Conservation (phyloP, 1,140 invertebrate genomes). For the Drosophila leontia region DNA sequence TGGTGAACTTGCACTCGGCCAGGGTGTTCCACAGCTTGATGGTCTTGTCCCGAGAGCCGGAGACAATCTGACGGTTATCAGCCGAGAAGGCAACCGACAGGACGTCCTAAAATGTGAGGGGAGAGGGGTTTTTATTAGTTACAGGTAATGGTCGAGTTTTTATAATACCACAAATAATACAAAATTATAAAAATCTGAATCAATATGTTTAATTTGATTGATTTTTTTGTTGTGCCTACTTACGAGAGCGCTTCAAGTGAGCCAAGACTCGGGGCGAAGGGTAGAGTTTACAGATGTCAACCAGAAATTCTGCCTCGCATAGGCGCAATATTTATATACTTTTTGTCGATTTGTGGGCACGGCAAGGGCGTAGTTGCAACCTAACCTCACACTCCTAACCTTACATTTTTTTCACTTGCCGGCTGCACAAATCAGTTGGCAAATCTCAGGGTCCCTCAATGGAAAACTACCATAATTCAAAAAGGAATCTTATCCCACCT, state of each 20-base stretch:
- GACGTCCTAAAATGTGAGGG: constrained; percentile 92
- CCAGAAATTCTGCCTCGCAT: constrained; percentile 87
- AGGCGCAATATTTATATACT: constrained; percentile 85
- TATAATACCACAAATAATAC: background rate
- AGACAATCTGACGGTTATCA: constrained; percentile 99
- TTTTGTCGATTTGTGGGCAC: constrained; percentile 43
- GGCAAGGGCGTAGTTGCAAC: constrained; percentile 23
- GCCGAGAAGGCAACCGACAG: constrained; percentile 99
- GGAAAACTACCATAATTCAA: constrained; percentile 27
- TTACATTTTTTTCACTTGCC: constrained; percentile 44
- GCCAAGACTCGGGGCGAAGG: constrained; percentile 52
- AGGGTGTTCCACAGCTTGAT: constrained; percentile 99
- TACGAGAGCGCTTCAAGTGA: constrained; percentile 56
- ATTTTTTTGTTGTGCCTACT: constrained; percentile 54
- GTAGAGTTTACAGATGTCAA: constrained; percentile 78
- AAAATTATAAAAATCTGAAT: constrained; percentile 10
- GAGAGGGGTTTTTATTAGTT: constrained; percentile 10
- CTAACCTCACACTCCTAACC: constrained; percentile 62
- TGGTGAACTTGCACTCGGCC: constrained; percentile 99
- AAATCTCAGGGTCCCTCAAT: constrained; percentile 72
- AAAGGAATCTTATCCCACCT: constrained; percentile 88
- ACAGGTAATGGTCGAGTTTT: background rate
- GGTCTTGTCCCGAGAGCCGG: constrained; percentile 98
- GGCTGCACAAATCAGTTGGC: constrained; percentile 20
- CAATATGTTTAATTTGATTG: constrained; percentile 14